Base-by-base conservation (phyloP, 2,113 vertebrate genomes). In the Atractosteus spatula region DNA sequence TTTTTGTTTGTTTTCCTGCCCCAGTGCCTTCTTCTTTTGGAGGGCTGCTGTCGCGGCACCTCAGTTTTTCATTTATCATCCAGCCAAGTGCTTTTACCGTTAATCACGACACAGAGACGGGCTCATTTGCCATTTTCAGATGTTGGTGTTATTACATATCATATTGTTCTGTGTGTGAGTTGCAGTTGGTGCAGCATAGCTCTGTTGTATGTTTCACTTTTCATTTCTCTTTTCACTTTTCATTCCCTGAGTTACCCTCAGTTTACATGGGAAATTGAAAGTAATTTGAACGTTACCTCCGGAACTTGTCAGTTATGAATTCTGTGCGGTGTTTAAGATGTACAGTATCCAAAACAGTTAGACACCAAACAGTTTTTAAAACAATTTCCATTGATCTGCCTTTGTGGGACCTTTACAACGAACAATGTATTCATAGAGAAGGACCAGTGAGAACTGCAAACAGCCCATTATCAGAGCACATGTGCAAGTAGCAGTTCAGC, bases 271-370 rank as follows among this genome's bases (percentile, higher is more conserved):
- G 47, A 51, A 51, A 29, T 54, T 65, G 62, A 17, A 65, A 65
- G 61, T 8, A 16, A 29, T 29, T 29, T 29, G 17, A 29, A 13
- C 42, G 63, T 65, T 51, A 12, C 42, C 8, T 65, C 13, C 63
- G 42, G 41, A 65, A 65, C 41, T 42, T 65, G 63, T 65, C 63
- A 65, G 63, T 42, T 65, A 65, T 65, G 41, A 65, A 13, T 65
- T 65, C 41, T 13, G 3, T 14, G 8, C 3, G 5, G 63, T 11
- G 42, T 29, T 16, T 63, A 63, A 17, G 62, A 4, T 7, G 17
- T 13, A 7, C 16, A 17, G 62, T 63, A 63, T 63, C 29, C 4
- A 10, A 51, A 51, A 2, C 8, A 10, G 47, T 51, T 51, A 51
- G 47, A 10, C 47, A 51, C 8, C 47, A 51, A 8, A 51, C 8